Percentiles rank a stretch among this genome's conserved stretches.
Conservation (phyloP, 2,888 invertebrate species). For the Tipula unca region DNA sequence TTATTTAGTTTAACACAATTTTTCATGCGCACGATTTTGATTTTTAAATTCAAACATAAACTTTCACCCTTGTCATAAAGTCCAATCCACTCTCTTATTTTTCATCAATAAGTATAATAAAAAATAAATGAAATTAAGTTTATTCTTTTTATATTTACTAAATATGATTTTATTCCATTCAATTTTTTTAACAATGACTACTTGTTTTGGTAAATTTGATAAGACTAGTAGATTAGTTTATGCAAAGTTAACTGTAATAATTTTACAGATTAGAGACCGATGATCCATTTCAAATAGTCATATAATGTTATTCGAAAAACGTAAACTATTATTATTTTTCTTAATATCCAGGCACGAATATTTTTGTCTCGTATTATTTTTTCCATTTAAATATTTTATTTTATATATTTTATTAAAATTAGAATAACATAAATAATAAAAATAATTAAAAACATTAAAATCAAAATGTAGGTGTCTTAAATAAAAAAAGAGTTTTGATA, state of each 20-base stretch:
- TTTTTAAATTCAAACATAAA: background rate
- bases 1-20: background rate
- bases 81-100: background rate
- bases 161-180: background rate
- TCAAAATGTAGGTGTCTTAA: background rate
- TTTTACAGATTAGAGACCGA: background rate
- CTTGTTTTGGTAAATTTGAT: background rate
- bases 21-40: background rate
- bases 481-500: background rate
- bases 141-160: background rate
- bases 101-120: background rate
- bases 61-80: background rate
- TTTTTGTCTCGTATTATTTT: background rate
- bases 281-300: background rate
- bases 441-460: background rate
- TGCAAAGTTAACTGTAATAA: background rate
- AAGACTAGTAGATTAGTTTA: background rate
- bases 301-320: background rate
- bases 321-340: background rate
- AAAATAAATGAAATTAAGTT: background rate
- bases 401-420: background rate
- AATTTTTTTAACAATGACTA: background rate
- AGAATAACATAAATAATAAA: background rate
- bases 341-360: background rate
- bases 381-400: background rate